phyloP scores from a whole-genome alignment of 2,113 vertebrate genomes.

The Psephotus haematonotus region DNA sequence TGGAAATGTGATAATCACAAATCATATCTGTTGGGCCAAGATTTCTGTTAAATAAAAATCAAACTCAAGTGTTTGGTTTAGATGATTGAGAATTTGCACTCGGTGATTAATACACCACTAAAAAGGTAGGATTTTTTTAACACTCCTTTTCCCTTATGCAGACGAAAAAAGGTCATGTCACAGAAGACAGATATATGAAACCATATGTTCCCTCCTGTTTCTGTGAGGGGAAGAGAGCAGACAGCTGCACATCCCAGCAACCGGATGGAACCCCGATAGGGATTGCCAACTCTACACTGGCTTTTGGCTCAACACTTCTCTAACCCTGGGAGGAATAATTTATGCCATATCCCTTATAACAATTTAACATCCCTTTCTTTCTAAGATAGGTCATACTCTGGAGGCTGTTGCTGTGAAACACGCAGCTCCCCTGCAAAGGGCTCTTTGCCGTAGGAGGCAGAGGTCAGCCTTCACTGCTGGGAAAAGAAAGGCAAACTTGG shows the following conservation, averaged over 20 bases:
- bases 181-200: slow-evolving; percentile 9
- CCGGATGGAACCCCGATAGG: neutral
- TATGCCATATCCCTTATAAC: neutral
- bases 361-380: neutral
- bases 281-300: neutral
- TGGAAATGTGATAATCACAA: slow-evolving; percentile 13
- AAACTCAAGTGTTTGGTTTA: slow-evolving; percentile 1
- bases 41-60: slow-evolving; percentile 35
- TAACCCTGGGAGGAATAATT: neutral
- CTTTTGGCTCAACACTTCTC: neutral
- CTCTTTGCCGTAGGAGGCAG: neutral
- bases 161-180: slow-evolving; percentile 12
- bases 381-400: neutral
- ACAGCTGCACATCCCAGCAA: slow-evolving; percentile 37
- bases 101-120: neutral
- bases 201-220: slow-evolving; percentile 34
- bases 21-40: neutral
- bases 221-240: neutral
- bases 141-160: neutral
- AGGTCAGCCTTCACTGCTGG: neutral
- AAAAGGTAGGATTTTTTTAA: neutral
- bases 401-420: neutral
- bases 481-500: neutral
- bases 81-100: neutral
- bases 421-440: neutral